phyloP scores from a whole-genome alignment of 2,888 invertebrate species.

The Alloplasta piceator region DNA sequence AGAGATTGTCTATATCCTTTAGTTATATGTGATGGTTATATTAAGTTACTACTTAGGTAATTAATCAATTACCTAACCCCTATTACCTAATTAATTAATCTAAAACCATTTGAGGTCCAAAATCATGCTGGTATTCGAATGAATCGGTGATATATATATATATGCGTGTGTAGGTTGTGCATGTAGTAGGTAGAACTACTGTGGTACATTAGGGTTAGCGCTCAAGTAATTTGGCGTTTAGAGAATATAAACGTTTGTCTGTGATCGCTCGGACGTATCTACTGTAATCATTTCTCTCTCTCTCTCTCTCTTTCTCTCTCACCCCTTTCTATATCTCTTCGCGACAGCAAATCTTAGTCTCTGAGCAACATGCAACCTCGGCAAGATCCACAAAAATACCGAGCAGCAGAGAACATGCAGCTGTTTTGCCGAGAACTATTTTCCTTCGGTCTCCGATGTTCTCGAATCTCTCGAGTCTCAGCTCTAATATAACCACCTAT shows the following conservation, averaged over 20 bases:
- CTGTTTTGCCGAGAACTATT: constrained; percentile 72
- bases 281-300: constrained; percentile 74
- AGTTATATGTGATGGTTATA: too few species aligned
- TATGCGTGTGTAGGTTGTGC: background rate
- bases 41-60: too few species aligned
- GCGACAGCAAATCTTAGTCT: constrained; percentile 57
- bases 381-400: constrained; percentile 20
- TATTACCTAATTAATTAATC: too few species aligned
- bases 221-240: constrained; percentile 81
- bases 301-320: constrained; percentile 14
- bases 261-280: constrained; percentile 81
- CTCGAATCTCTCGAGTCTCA: constrained; percentile 16
- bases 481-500: constrained; percentile 44
- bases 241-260: constrained; percentile 82
- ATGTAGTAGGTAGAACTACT: constrained; percentile 3
- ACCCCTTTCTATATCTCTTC: background rate
- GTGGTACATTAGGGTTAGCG: constrained; percentile 64
- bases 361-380: constrained; percentile 76
- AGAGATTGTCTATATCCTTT: too few species aligned
- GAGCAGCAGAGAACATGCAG: constrained; percentile 73
- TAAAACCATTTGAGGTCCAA: too few species aligned
- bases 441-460: constrained; percentile 10
- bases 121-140: too few species aligned
- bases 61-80: too few species aligned
- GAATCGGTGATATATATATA: constrained; percentile 1